Base-by-base conservation (phyloP, 1,140 invertebrate genomes). In the Nymphalis io region DNA sequence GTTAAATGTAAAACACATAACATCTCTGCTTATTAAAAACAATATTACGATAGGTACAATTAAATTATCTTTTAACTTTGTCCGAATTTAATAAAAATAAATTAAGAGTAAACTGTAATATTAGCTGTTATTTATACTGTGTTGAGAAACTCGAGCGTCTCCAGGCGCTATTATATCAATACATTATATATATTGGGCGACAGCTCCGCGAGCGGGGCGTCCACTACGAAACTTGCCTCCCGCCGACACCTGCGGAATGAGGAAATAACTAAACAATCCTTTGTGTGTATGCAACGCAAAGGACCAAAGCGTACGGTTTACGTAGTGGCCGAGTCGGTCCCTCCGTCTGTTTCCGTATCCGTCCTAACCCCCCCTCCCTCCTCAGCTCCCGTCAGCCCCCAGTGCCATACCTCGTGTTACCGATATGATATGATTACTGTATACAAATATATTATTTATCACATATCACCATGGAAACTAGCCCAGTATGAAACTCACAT, bases 51-150 rank as follows among this genome's bases (percentile, higher is more conserved):
- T 55, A n/a, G n/a, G n/a, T n/a, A 39, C 16, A 40, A 39, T 27
- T 46, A 21, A 23, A 44, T 21, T 39, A 55, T 55, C 51, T 40
- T 67, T 59, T 67, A 58, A 59, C 64, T 64, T 64, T 65, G 51
- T 65, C 51, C 62, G 62, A 65, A 23, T 55, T 62, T 65, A 60
- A 60, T 44, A 60, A 27, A 60, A 60, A 42, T 60, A 60, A 44
- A 60, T 16, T 60, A 60, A 60, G 38, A 42, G 20, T 60, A 21
- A 42, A 44, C 21, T 27, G 21, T 55, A 55, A 55, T 55, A 1
- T 21, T 60, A 60, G 20, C 59, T 60, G 59, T 42, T 59, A n/a
- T 58, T 58, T 58, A 55, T 23, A 55, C 51, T 23, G 23, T 55
- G 1, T 6, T 15, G 20, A 15, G 21, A 23, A 27, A 27, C 21